Evolutionary conservation across 2,888 invertebrate genomes (phyloP), one percentile per base, ranked within the genome.

Genomic region (Drosophila fungiperda): DNA sequence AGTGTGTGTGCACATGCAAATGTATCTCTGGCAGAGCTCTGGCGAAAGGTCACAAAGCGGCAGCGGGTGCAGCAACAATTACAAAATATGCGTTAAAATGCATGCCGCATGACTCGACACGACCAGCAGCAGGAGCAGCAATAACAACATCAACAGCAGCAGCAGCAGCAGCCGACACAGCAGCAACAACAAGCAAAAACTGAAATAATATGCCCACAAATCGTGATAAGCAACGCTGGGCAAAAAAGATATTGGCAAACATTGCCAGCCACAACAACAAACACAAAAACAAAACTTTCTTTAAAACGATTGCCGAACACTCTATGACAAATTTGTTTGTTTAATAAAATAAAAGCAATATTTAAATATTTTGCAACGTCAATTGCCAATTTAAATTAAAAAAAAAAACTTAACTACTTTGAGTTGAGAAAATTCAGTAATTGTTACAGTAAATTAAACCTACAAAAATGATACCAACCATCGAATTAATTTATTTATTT

Each of bases 71-170:
- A 71, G 76, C 87, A 87, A 87, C 86, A 87, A 87, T 87, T 87
- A 87, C 86, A 86, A 87, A 87, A 85, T 87, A 87, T 87, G 87
- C 83, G 87, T 87, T 85, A 87, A 85, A 87, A 86, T 85, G 80
- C 86, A 87, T 84, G 82, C 87, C 80, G 80, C 80, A 82, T 75
- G 85, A 85, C 83, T 85, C 85, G 80, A 87, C 83, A 87, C 86
- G 86, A 87, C 84, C 74, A 66, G 64, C 76, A 65, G 65, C 68
- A 73, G 36, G 68, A 67, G n/a, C 60, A 50, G 32, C 67, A 64
- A 36, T 62, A 52, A 15, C 69, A 61, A 9, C 58, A 67, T 26
- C 40, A 72, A 11, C 66, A 54, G 4, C 50, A 58, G 20, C 12
- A 57, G 12, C 55, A 35, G n/a, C 45, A 35, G 15, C 71, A 49